phyloP scores from a whole-genome alignment of 2,797 vertebrate species.

The Orientallactaga sibirica region DNA sequence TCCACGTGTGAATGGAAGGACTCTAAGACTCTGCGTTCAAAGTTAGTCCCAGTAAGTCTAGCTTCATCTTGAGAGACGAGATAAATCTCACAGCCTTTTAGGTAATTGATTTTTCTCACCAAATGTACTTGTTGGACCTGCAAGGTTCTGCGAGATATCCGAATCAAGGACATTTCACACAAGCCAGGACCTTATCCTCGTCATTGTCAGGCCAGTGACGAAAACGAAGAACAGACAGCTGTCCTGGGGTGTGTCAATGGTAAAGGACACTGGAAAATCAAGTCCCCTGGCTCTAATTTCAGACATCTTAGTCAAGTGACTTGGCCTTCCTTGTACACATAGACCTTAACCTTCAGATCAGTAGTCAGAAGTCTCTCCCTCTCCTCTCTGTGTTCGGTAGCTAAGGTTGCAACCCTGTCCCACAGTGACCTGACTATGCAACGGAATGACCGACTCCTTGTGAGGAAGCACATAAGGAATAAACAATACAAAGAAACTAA shows the following conservation, averaged over 20 bases:
- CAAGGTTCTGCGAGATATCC: neutral
- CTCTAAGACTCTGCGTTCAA: rapidly evolving
- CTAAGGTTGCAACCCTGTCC: neutral
- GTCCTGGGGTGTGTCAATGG: neutral
- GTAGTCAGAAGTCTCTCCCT: neutral
- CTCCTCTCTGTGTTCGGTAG: neutral
- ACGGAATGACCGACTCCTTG: neutral
- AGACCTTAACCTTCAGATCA: neutral
- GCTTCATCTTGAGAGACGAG: neutral
- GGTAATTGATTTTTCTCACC: neutral
- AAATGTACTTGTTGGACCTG: neutral
- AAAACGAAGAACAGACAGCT: neutral
- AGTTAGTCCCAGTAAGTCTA: neutral
- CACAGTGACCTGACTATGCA: neutral
- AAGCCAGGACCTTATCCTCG: neutral
- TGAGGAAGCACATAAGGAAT: neutral
- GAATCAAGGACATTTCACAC: neutral
- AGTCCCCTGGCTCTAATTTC: neutral
- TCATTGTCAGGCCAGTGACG: neutral
- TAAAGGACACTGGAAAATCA: neutral
- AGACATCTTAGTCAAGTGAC: neutral
- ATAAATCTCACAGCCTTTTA: neutral
- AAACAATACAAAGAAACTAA: neutral
- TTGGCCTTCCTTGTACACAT: neutral
- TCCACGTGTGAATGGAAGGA: neutral